Base-by-base conservation (phyloP, 2,888 invertebrate species). In the Volucella bombylans region DNA sequence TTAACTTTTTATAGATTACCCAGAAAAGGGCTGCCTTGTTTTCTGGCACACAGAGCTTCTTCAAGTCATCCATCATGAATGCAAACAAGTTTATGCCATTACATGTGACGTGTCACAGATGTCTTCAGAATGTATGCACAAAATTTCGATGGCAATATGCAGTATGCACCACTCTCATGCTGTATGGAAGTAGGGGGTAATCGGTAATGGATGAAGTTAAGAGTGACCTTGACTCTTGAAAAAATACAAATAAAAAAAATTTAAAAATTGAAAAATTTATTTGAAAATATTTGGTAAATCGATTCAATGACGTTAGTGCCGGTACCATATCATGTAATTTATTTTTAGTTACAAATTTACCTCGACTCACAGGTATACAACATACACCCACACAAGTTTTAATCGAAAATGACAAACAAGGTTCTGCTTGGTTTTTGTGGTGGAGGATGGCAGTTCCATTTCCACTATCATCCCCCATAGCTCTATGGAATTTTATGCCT, bases 361-460 rank as follows among this genome's bases (percentile, higher is more conserved):
- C 31, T 31, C 39, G n/a, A 41, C 57, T 49, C 14, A 14, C 3
- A 39, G 47, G 9, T 23, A 41, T 31, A 50, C 1, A 10, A 43
- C 8, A 38, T 4, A 41, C 43, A 55, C 61, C 54, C 45, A 72
- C 61, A 61, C 9, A 79, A 73, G 67, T 73, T 73, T 80, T 67
- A 80, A 80, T 80, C 73, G 73, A 67, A 80, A 43, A 52, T 73
- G 61, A 80, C 79, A 80, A 43, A 54, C 61, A 71, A 72, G 65
- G 39, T 45, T 72, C 10, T 65, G 23, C 64, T 50, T 71, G 57
- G 31, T 31, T 31, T n/a, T 49, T 31, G 15, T 8, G 50, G 8
- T n/a, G 14, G 4, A 54, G 41, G 31, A 15, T 15, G 14, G 23
- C 6, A 68, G 6, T 31, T 31, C 31, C 31, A 31, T 31, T 31